Conservation (phyloP, 2,797 vertebrate species). For the Crocidura indochinensis region DNA sequence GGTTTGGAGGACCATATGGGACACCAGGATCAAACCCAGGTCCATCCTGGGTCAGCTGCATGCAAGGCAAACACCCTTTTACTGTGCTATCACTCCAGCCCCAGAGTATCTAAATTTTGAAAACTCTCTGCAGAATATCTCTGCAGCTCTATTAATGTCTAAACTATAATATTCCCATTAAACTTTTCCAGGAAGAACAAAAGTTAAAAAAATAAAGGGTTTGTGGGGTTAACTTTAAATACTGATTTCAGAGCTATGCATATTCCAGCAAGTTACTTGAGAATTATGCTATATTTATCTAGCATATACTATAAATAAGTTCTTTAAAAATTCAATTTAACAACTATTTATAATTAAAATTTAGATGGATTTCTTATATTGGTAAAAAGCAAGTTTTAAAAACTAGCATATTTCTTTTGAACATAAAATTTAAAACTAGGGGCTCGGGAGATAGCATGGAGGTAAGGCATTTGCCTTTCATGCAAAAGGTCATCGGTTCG, state of each 20-base stretch:
- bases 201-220: not conserved
- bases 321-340: conserved; percentile 51
- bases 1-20: too few species aligned
- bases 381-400: conserved; percentile 41
- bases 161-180: not conserved
- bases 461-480: too few species aligned
- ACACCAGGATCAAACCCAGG: too few species aligned
- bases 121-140: not conserved
- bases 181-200: not conserved
- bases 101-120: not conserved
- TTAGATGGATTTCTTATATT: conserved; percentile 42
- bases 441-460: too few species aligned
- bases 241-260: conserved; percentile 9
- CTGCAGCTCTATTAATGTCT: not conserved
- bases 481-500: too few species aligned
- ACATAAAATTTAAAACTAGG: conserved; percentile 45
- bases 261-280: conserved; percentile 29
- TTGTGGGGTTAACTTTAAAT: not conserved
- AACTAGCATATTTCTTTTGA: conserved; percentile 41
- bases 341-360: conserved; percentile 57
- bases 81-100: too few species aligned
- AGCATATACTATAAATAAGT: conserved; percentile 14
- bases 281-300: not conserved
- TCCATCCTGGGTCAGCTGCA: too few species aligned
- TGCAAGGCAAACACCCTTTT: too few species aligned